These are phyloP conservation scores for Dolichopus griseipennis DNA, from an alignment of 2,888 invertebrate genomes.

Conservation along the genomic window DNA sequence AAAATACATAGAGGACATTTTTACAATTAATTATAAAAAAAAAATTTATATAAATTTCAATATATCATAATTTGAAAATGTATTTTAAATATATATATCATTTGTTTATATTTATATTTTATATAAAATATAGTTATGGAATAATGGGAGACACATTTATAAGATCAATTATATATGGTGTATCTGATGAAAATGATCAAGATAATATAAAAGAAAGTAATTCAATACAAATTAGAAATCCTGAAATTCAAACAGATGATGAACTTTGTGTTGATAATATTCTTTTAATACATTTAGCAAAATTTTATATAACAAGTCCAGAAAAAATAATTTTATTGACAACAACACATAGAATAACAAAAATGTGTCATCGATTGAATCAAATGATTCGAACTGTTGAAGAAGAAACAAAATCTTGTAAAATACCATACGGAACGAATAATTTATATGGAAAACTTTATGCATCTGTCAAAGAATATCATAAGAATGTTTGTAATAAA, in stretches of 20 bases:
- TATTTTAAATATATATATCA: not conserved
- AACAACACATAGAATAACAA: slow-evolving; percentile 38
- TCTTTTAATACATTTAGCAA: slow-evolving; percentile 45
- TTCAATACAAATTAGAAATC: not conserved
- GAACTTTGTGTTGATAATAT: slow-evolving; percentile 40
- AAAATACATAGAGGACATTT: too few species aligned
- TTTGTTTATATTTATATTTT: not conserved
- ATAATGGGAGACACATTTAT: not conserved
- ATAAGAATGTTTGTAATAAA: slow-evolving; percentile 39
- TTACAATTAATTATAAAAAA: too few species aligned
- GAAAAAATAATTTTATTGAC: slow-evolving; percentile 47
- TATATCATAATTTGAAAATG: not conserved
- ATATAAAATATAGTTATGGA: not conserved
- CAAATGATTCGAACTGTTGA: slow-evolving; percentile 40
- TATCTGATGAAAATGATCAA: not conserved
- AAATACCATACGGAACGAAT: slow-evolving; percentile 32
- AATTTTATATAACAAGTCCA: slow-evolving; percentile 47
- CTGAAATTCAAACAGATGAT: not conserved
- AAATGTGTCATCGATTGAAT: slow-evolving; percentile 28
- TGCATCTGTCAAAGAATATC: slow-evolving; percentile 41
- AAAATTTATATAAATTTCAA: too few species aligned
- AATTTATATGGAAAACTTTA: slow-evolving; percentile 46
- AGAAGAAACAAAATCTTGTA: slow-evolving; percentile 39
- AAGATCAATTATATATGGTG: not conserved
- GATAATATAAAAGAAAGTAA: not conserved